These are phyloP conservation scores for Gymnodraco acuticeps DNA, from an alignment of 2,797 vertebrate species.

Conservation along the genomic window DNA sequence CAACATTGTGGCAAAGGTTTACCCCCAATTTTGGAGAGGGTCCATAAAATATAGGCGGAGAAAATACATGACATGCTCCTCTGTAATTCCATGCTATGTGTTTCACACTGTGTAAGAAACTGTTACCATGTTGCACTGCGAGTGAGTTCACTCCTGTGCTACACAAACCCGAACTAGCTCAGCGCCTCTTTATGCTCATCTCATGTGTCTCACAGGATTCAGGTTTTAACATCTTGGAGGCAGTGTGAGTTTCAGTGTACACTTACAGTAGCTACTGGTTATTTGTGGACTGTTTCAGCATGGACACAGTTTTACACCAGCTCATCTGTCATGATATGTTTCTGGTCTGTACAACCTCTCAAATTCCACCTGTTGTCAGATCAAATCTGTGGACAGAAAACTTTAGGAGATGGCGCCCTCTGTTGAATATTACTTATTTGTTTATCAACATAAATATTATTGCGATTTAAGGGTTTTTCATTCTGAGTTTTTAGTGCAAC, in stretches of 20 bases:
- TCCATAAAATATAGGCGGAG: constrained; percentile 52
- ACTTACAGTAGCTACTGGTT: constrained; percentile 73
- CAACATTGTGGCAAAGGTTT: constrained; percentile 35
- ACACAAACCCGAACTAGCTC: constrained; percentile 57
- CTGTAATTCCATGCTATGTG: constrained; percentile 62
- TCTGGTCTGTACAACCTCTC: constrained; percentile 63
- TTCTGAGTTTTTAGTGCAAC: background rate
- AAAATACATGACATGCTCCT: constrained; percentile 55
- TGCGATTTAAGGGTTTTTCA: background rate
- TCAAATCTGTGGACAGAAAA: constrained; percentile 33
- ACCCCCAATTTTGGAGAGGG: constrained; percentile 35
- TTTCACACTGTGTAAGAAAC: constrained; percentile 55
- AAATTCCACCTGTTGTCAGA: constrained; percentile 73
- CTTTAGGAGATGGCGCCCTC: constrained; percentile 58
- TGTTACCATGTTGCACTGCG: constrained; percentile 24
- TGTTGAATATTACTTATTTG: constrained; percentile 42
- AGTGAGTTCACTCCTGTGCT: constrained; percentile 33
- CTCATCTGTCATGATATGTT: constrained; percentile 74
- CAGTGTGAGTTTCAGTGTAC: constrained; percentile 60
- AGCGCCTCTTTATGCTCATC: constrained; percentile 56
- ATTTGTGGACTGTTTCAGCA: constrained; percentile 74
- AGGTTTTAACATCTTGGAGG: constrained; percentile 55
- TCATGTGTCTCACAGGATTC: constrained; percentile 65
- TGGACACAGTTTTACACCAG: constrained; percentile 62
- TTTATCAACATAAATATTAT: background rate